Evolutionary conservation across 2,113 vertebrate genomes (phyloP).

Genomic region (Hepsetus odoe): DNA sequence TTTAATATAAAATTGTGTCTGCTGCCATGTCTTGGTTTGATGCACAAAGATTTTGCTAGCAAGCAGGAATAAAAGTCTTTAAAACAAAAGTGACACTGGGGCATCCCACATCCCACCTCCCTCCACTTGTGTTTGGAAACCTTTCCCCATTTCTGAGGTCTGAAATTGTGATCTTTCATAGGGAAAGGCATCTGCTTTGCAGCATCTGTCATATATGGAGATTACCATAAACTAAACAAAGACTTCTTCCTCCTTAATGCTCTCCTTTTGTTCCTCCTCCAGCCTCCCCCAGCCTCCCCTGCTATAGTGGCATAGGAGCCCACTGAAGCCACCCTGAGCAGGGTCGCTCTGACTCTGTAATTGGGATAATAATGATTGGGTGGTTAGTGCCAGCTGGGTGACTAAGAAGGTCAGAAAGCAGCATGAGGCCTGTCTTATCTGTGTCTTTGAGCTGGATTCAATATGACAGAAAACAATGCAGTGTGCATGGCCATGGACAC

Average conservation of each 20-base stretch:
- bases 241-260: constrained; percentile 40
- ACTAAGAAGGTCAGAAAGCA: constrained; percentile 76
- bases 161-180: neutral
- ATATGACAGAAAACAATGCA: constrained; percentile 75
- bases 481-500: constrained; percentile 56
- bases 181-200: neutral
- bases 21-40: neutral
- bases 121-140: too few relatives aligned
- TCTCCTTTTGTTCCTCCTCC: constrained; percentile 43
- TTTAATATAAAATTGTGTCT: neutral
- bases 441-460: constrained; percentile 68
- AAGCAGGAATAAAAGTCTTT: neutral
- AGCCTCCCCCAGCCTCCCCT: constrained; percentile 52
- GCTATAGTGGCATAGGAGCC: neutral
- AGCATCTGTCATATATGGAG: neutral
- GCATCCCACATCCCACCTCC: too few relatives aligned
- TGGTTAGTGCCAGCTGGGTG: constrained; percentile 78
- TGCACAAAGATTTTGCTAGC: neutral
- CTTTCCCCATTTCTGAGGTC: neutral
- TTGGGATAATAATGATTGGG: constrained; percentile 78
- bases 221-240: neutral
- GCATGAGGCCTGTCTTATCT: constrained; percentile 73
- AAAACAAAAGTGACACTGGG: neutral
- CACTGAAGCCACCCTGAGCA: constrained; percentile 40
- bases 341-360: constrained; percentile 68